phyloP scores from a whole-genome alignment of 2,888 invertebrate species.

The Andrena praecox region DNA sequence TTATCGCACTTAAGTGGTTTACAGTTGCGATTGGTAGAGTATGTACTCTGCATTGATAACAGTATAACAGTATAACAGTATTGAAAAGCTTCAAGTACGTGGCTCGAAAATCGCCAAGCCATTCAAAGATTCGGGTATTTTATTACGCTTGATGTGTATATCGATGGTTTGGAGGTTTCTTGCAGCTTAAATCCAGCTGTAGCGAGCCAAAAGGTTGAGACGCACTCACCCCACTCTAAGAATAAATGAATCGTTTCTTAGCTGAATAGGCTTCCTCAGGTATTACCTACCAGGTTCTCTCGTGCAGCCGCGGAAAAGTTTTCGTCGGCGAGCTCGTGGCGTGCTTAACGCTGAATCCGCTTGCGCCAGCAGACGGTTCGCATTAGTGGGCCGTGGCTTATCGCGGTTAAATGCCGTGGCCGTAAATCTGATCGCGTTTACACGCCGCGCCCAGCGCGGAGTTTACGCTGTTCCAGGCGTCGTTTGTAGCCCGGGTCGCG shows the following conservation, averaged over 20 bases:
- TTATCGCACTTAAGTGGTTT: background rate
- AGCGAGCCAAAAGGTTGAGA: too few relatives aligned
- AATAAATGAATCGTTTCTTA: background rate
- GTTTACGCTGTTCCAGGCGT: conserved; percentile 49
- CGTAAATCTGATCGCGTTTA: conserved; percentile 69
- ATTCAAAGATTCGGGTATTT: too few relatives aligned
- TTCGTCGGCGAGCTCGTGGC: conserved; percentile 5
- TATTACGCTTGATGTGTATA: too few relatives aligned
- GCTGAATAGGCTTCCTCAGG: background rate
- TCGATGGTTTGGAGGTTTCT: too few relatives aligned
- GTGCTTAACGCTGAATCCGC: conserved; percentile 40
- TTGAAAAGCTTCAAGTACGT: too few relatives aligned
- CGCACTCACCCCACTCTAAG: background rate
- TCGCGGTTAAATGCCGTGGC: conserved; percentile 55
- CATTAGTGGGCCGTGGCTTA: conserved; percentile 63
- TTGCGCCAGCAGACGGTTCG: conserved; percentile 36
- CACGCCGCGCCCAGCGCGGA: conserved; percentile 46
- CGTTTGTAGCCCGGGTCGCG: conserved; percentile 31
- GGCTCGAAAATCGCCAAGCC: too few relatives aligned
- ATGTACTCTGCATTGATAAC: background rate
- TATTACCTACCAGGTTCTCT: background rate
- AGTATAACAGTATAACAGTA: background rate
- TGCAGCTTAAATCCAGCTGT: too few relatives aligned
- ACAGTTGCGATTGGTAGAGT: background rate
- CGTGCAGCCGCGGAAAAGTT: conserved; percentile 26